phyloP scores from a whole-genome alignment of 1,140 invertebrate species.

The Andrena cerasifolii region DNA sequence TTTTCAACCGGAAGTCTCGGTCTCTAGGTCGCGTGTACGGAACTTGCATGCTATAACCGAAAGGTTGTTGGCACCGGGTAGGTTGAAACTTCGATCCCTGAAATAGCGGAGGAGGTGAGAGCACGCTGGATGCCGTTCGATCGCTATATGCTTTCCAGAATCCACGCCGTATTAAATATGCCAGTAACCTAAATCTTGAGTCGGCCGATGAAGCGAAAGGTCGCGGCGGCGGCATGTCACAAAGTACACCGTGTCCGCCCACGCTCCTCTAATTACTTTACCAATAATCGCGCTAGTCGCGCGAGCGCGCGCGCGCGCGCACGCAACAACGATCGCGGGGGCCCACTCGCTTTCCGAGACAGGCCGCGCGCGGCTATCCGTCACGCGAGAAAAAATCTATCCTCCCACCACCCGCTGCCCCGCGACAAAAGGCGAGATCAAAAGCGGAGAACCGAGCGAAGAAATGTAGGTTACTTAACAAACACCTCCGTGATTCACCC shows the following conservation, averaged over 20 bases:
- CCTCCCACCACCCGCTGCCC: no score
- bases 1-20: slow-evolving; percentile 27
- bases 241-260: slow-evolving; percentile 42
- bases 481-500: slow-evolving; percentile 29
- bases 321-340: slow-evolving; percentile 57
- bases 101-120: background rate
- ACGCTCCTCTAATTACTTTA: slow-evolving; percentile 67
- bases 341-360: background rate
- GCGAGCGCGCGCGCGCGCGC: slow-evolving; percentile 60
- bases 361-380: background rate
- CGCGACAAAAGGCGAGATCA: slow-evolving; percentile 32
- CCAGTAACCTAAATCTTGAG: slow-evolving; percentile 60
- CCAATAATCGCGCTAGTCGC: slow-evolving; percentile 62
- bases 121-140: background rate
- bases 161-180: background rate
- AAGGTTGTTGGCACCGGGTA: slow-evolving; percentile 58
- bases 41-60: slow-evolving; percentile 23
- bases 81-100: slow-evolving; percentile 2
- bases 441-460: slow-evolving; percentile 27
- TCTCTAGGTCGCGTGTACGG: slow-evolving; percentile 48
- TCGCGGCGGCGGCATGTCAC: slow-evolving; percentile 43
- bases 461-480: slow-evolving; percentile 54
- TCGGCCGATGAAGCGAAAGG: slow-evolving; percentile 58
- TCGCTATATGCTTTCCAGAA: slow-evolving; percentile 14
- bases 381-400: slow-evolving; percentile 34